A percentile compares a stretch with the other conserved stretches of the same genome.
These are phyloP conservation scores for Phrynosoma platyrhinos DNA, from an alignment of 2,113 vertebrate genomes.

Conservation along the genomic window DNA sequence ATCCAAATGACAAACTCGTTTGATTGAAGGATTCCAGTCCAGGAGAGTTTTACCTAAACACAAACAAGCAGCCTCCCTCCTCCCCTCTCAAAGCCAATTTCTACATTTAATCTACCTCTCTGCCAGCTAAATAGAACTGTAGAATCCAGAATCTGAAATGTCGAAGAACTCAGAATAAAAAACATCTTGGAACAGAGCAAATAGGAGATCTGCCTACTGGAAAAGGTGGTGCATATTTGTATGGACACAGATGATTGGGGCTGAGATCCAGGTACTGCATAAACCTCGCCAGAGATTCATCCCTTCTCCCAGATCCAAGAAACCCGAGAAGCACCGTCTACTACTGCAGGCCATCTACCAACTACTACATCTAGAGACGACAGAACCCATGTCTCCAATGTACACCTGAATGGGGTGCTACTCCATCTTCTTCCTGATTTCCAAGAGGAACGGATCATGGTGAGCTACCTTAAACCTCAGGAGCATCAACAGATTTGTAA, in stretches of 20 bases:
- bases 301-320: too few relatives aligned
- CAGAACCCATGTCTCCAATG: too few relatives aligned
- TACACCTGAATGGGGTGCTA: too few relatives aligned
- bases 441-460: too few relatives aligned
- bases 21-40: slow-evolving; percentile 18
- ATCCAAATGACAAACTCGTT: slow-evolving; percentile 37
- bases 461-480: too few relatives aligned
- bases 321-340: too few relatives aligned
- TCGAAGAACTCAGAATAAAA: not conserved
- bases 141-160: not conserved
- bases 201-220: not conserved
- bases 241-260: not conserved
- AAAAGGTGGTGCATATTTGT: not conserved
- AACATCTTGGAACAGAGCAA: not conserved
- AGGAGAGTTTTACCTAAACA: not conserved
- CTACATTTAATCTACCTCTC: not conserved
- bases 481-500: too few relatives aligned
- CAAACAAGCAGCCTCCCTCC: not conserved
- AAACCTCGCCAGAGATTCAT: too few relatives aligned
- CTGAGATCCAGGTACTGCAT: too few relatives aligned
- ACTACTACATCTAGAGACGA: too few relatives aligned
- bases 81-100: not conserved
- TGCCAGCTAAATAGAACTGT: not conserved
- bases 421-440: too few relatives aligned
- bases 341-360: too few relatives aligned